Percentiles rank a stretch among this genome's conserved stretches.
Conservation (phyloP, 2,888 invertebrate genomes). For the Platerodrilus igneus region DNA sequence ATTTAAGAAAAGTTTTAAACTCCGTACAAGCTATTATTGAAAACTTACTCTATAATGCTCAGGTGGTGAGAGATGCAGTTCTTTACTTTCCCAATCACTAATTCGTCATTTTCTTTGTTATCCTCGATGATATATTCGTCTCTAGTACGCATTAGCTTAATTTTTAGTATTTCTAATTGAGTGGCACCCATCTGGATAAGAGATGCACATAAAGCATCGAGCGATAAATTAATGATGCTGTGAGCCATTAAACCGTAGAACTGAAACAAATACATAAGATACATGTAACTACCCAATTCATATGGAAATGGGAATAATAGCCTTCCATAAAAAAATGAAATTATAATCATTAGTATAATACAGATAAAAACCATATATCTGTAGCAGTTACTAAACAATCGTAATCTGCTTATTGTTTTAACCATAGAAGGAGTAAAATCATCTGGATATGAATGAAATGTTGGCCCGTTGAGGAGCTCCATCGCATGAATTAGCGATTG, state of each 20-base stretch:
- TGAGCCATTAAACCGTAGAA: slow-evolving; percentile 2
- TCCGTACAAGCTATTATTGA: not conserved
- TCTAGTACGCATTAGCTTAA: slow-evolving; percentile 9
- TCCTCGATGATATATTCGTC: too few species aligned
- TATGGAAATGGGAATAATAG: slow-evolving; percentile 23
- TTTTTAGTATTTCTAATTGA: slow-evolving; percentile 17
- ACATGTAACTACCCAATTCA: slow-evolving; percentile 14
- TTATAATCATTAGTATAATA: slow-evolving; percentile 9
- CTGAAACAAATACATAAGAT: slow-evolving; percentile 18
- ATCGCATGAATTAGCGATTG: slow-evolving; percentile 9
- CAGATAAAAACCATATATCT: slow-evolving; percentile 8
- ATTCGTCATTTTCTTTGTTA: too few species aligned
- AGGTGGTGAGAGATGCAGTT: slow-evolving; percentile 17
- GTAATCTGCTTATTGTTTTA: slow-evolving; percentile 10
- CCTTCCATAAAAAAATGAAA: slow-evolving; percentile 14
- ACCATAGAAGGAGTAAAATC: slow-evolving; percentile 15
- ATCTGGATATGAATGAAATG: slow-evolving; percentile 16
- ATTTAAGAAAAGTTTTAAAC: slow-evolving; percentile 6
- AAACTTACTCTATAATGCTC: slow-evolving; percentile 16
- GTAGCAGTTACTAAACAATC: slow-evolving; percentile 12
- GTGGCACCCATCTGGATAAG: slow-evolving; percentile 15
- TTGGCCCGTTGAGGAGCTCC: slow-evolving; percentile 11
- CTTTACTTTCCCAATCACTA: slow-evolving; percentile 4
- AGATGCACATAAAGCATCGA: slow-evolving; percentile 16
- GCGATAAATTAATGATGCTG: slow-evolving; percentile 20